Base-by-base conservation (phyloP, 35 echinoderm and acorn worm genomes). In the Ophiothrix spiculata region DNA sequence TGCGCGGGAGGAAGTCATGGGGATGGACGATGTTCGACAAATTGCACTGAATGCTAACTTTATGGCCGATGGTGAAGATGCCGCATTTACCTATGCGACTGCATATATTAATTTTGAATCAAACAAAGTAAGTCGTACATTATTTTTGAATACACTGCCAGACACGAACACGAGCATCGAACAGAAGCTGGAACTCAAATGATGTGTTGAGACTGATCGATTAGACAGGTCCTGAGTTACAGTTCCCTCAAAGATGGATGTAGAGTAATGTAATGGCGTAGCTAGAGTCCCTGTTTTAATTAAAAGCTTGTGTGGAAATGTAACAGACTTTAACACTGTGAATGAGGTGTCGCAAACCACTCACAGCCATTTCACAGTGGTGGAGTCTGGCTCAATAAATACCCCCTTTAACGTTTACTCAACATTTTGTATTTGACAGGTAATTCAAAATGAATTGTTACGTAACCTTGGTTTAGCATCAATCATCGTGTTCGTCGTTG, bases 401-500 rank as follows among this genome's bases (percentile, higher is more conserved):
- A 6, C 6, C 42, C 42, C 42, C 42, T 49, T 49, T 49, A 19
- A 49, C 42, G 19, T 49, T 49, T 49, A 49, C 42, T 10, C 42
- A 10, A 19, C 38, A 2, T 39, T 23, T 36, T 82, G 14, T 6
- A 31, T 82, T 1, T 63, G 32, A 39, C 46, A 86, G 84, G 74
- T 86, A 4, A 86, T 86, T 77, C 37, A 86, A n/a, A 29, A 86
- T 23, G 84, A 86, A 77, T 36, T 86, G 8, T 64, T 40, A 21
- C 64, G 84, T 36, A 86, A 86, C 31, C n/a, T 86, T 17, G 84
- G 84, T 38, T 74, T 86, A 0, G 84, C 84, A 19, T 37, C 64
- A 33, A 21, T 39, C 0, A 36, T 32, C 15, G 84, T 86, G 36
- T 77, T 86, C 12, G 1, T 86, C 0, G 74, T 86, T 1, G 31